Conservation (phyloP, 2,888 invertebrate species). For the Nasonia oneida region DNA sequence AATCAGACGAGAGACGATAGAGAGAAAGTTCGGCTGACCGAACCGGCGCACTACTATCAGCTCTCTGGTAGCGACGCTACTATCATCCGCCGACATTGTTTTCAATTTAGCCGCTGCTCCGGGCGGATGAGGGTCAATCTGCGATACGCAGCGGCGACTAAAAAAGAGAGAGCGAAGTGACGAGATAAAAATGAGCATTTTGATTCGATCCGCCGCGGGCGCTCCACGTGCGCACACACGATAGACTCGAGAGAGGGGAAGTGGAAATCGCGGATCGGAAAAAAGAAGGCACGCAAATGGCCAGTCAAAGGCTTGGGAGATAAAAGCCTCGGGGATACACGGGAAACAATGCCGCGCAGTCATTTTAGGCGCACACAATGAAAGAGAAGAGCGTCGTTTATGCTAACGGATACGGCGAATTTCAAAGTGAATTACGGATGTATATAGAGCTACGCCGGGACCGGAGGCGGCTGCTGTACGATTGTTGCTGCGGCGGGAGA, state of each 20-base stretch:
- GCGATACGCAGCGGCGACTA: neutral
- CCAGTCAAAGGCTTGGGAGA: conserved; percentile 64
- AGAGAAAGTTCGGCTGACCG: conserved; percentile 11
- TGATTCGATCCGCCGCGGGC: neutral
- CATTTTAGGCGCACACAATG: conserved; percentile 62
- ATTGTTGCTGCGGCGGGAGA: neutral
- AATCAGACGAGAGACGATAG: neutral
- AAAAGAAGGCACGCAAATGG: conserved; percentile 27
- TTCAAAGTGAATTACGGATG: neutral
- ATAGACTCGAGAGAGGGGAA: neutral
- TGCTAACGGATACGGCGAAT: conserved; percentile 26
- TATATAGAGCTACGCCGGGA: neutral
- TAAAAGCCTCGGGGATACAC: conserved; percentile 63
- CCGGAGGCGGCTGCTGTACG: neutral
- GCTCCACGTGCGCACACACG: neutral
- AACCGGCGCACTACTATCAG: conserved; percentile 9
- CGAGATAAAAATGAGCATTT: conserved; percentile 44
- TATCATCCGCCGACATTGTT: conserved; percentile 38
- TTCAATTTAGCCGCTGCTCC: conserved; percentile 21
- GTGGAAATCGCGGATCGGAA: conserved; percentile 3
- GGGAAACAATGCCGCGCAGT: conserved; percentile 62
- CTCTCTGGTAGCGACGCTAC: neutral
- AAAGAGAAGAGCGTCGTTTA: neutral
- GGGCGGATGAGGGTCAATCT: conserved; percentile 50
- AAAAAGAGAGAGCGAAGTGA: conserved; percentile 14